A percentile compares a stretch with the other conserved stretches of the same genome.
Conservation (phyloP, 2,888 invertebrate species). For the Drosophila robusta region DNA sequence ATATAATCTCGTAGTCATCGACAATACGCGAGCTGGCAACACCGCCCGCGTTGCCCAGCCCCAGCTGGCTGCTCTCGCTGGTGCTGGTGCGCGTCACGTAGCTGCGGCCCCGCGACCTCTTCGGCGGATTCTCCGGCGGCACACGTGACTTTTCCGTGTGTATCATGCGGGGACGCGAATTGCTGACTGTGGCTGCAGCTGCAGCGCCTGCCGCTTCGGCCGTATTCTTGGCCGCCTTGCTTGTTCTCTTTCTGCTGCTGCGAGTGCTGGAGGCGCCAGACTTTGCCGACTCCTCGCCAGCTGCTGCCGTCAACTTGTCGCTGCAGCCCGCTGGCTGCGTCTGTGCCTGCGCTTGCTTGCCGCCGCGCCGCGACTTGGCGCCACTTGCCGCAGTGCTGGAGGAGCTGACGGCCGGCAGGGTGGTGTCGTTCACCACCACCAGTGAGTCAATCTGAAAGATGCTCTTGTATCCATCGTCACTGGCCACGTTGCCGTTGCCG, state of each 20-base stretch:
- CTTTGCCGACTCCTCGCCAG: neutral
- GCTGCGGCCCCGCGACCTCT: conserved; percentile 87
- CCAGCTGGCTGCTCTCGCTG: conserved; percentile 58
- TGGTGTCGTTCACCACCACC: conserved; percentile 77
- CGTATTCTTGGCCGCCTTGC: neutral
- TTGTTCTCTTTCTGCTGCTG: neutral
- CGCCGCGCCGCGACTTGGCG: conserved; percentile 48
- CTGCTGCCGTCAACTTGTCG: conserved; percentile 4
- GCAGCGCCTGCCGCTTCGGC: conserved; percentile 43
- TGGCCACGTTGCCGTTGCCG: conserved; percentile 21
- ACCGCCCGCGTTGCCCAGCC: conserved; percentile 55
- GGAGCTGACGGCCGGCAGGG: conserved; percentile 55
- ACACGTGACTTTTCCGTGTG: conserved; percentile 89
- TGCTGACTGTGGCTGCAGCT: conserved; percentile 54
- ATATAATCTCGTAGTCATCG: conserved; percentile 83
- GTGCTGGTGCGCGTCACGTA: conserved; percentile 84
- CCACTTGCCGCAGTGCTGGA: conserved; percentile 40
- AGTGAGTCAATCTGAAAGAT: conserved; percentile 85
- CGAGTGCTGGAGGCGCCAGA: neutral
- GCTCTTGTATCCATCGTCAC: conserved; percentile 85
- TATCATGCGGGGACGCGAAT: conserved; percentile 90
- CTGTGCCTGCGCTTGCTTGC: conserved; percentile 25
- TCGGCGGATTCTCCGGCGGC: conserved; percentile 85
- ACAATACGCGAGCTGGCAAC: conserved; percentile 68
- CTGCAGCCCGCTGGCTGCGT: neutral